Evolutionary conservation across 2,888 invertebrate species (phyloP), one percentile per base, ranked within the genome.

Genomic region (Caenorhabditis sulstoni): DNA sequence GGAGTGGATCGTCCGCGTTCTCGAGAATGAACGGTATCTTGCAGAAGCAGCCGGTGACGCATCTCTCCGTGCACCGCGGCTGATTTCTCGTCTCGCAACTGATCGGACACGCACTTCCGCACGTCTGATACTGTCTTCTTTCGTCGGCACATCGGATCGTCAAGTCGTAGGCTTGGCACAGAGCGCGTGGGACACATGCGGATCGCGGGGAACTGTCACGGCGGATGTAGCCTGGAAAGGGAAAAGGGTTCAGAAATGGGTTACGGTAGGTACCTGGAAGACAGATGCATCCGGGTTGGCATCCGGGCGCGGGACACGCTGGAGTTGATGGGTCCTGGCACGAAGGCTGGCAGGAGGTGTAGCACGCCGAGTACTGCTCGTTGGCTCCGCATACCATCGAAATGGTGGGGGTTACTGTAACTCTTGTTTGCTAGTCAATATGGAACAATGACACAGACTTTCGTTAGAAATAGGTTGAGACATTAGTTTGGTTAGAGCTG

Each of bases 41-140:
- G 44, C 86, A 86, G 70, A 86, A 86, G 59, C 86, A 86, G 14
- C 86, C 86, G 22, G 81, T 76, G 0, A 85, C 84, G 64, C 85
- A 85, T 50, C 79, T 59, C 55, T 85, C 85, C 41, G 58, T 61
- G 49, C 82, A 82, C 49, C 85, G 81, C 44, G 84, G 86, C 18
- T 65, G 70, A 44, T 81, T 82, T 23, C 86, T 45, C 9, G 73
- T 82, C 7, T 79, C 81, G 50, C 86, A 86, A 52, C 81, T 81
- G 20, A 86, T 82, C 3, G 86, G 86, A 58, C 86, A 86, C 8
- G 84, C 81, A 29, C 84, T 84, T 20, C 86, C 86, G 41, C 86
- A 86, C 11, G 82, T 81, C 23, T 83, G 82, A 70, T 86, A 86
- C 37, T 83, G 82, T 29, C 85, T 61, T 11, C 81, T 58, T 2